Evolutionary conservation across 2,888 invertebrate genomes (phyloP).

Genomic region (Eledona agricola): DNA sequence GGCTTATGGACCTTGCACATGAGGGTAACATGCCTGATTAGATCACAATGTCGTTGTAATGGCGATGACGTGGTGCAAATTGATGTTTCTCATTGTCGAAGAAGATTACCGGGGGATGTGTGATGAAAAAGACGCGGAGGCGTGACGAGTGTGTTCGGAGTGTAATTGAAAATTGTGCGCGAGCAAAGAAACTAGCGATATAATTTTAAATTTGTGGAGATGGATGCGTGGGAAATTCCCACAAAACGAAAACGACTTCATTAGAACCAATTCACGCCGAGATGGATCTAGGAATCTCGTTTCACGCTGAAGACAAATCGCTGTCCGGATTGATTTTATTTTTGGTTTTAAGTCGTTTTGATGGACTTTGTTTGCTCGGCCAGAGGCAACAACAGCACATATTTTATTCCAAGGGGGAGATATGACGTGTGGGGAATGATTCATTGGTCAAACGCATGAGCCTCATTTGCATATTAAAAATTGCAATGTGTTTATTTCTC

Average conservation of each 20-base stretch:
- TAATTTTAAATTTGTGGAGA: neutral
- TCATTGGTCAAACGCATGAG: conserved; percentile 22
- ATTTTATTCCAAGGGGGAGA: conserved; percentile 17
- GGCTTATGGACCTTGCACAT: conserved; percentile 25
- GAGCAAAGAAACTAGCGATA: neutral
- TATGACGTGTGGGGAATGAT: conserved; percentile 22
- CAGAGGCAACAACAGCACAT: conserved; percentile 4
- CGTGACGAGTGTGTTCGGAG: neutral
- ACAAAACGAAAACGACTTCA: conserved; percentile 22
- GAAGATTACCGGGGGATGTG: conserved; percentile 8
- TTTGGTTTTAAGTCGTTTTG: conserved; percentile 7
- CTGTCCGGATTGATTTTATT: conserved; percentile 7
- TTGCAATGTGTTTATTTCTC: too few relatives aligned
- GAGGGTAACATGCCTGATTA: conserved; percentile 29
- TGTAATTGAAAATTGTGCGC: conserved; percentile 8
- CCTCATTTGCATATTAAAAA: conserved; percentile 15
- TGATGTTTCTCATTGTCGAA: conserved; percentile 18
- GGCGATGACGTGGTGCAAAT: conserved; percentile 24
- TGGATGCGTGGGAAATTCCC: conserved; percentile 24
- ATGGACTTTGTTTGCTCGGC: conserved; percentile 10
- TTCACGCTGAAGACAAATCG: conserved; percentile 8
- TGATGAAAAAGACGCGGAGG: conserved; percentile 8
- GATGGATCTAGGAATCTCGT: conserved; percentile 9
- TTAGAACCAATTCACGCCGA: conserved; percentile 17
- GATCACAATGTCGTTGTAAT: conserved; percentile 23